These are phyloP conservation scores for Esox lucius DNA, from an alignment of 2,797 vertebrate genomes.

Conservation along the genomic window DNA sequence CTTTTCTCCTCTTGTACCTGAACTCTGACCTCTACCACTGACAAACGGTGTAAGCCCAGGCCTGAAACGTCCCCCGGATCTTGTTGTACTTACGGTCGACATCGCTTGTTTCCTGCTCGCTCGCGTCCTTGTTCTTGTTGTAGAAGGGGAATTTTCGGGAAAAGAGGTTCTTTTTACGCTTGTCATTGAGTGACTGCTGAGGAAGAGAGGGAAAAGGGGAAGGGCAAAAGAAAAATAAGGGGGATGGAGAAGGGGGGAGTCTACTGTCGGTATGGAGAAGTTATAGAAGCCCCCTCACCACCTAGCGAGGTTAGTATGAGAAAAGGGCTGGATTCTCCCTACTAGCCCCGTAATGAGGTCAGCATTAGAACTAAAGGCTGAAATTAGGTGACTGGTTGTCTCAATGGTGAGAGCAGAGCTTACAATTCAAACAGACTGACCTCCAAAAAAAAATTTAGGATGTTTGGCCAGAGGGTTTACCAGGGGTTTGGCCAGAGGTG, in stretches of 20 bases:
- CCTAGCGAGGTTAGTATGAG: constrained; percentile 30
- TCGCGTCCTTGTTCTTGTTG: constrained; percentile 96
- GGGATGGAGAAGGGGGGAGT: constrained; percentile 69
- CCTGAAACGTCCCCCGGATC: constrained; percentile 28
- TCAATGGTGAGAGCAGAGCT: too few relatives aligned
- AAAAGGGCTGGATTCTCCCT: constrained; percentile 68
- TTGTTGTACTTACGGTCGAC: constrained; percentile 93
- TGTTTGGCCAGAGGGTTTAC: too few relatives aligned
- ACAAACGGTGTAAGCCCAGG: constrained; percentile 52
- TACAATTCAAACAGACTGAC: too few relatives aligned
- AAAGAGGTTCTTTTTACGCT: constrained; percentile 99
- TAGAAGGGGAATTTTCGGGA: constrained; percentile 99
- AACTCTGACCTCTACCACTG: constrained; percentile 44
- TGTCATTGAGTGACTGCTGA: constrained; percentile 97
- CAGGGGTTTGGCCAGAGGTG: too few relatives aligned
- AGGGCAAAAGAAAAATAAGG: constrained; percentile 50
- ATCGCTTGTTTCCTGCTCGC: constrained; percentile 97
- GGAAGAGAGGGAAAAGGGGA: constrained; percentile 83
- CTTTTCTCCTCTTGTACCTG: constrained; percentile 36
- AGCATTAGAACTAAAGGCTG: background rate
- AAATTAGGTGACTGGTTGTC: background rate
- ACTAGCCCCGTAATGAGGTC: constrained; percentile 44
- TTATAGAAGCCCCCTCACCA: constrained; percentile 72
- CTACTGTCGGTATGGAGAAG: constrained; percentile 79
- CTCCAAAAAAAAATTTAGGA: too few relatives aligned